Base-by-base conservation (phyloP, 2,888 invertebrate genomes). In the Phytoseiulus persimilis region DNA sequence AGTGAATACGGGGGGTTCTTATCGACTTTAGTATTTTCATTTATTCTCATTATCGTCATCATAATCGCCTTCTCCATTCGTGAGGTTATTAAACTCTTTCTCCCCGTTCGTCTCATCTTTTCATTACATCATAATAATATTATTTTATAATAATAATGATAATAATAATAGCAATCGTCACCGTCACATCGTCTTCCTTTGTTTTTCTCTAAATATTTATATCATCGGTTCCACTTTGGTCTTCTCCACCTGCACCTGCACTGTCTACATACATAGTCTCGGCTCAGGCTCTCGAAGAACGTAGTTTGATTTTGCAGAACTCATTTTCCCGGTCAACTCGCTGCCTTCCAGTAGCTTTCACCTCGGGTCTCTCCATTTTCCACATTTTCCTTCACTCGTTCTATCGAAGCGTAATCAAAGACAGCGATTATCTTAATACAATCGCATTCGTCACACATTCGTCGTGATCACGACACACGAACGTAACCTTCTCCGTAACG, bases 51-150 rank as follows among this genome's bases (percentile, higher is more conserved):
- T 31, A 33, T 84, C 84, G 11, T 87, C 87, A 23, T 83, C 83
- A 83, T 83, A 11, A 83, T 83, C 83, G 33, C 1, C 31, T 14
- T 83, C 83, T 87, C 33, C 3, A 31, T 32, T 87, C 87, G 45
- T 39, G 32, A 31, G 32, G 87, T 87, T 39, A 39, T 87, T 87
- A 87, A 87, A 87, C 87, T 87, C 87, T 87, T 87, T 33, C 87
- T 39, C n/a, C 32, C 31, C 87, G 39, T 87, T 31, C 31, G n/a
- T 87, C 32, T 31, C 87, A 33, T 83, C 31, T 33, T 83, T 33
- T 87, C 87, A 32, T 87, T 45, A 45, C 87, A 87, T 87, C 33
- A 31, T 33, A 28, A 33, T 87, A n/a, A 87, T 31, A n/a, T 87
- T n/a, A 39, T 32, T 87, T 32, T 31, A n/a, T n/a, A n/a, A n/a